Evolutionary conservation across 2,888 invertebrate species (phyloP), one percentile per base, ranked within the genome.

Genomic region (Hemithea aestivaria): DNA sequence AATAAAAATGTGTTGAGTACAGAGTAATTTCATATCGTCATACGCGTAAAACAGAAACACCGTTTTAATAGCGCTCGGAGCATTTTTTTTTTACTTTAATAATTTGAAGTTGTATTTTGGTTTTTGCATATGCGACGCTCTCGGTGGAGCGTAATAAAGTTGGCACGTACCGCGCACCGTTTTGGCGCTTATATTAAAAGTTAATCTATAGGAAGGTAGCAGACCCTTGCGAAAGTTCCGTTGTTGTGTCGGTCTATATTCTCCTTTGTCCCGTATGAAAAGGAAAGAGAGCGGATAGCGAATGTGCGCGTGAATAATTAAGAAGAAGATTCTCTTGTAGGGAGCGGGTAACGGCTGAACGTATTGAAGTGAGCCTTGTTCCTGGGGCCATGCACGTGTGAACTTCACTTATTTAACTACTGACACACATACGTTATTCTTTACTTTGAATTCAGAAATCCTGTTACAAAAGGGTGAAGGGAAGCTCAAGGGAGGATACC

Each of bases 221-320:
- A 59, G 69, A 75, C 74, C 74, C 76, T 76, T 76, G 76, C 78
- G 81, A 83, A 79, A 73, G 77, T 74, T 68, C 72, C 73, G 78
- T 81, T 83, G 84, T 84, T 79, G 66, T 69, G 70, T 56, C 74
- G 79, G 68, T 81, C 80, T 82, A 77, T 69, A 77, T 83, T 60
- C 74, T 66, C 82, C 66, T 76, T 85, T 85, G 84, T 84, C 67
- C 76, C 58, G 56, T 56, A 73, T 81, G 78, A 83, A 84, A 82
- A 76, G 81, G 83, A 77, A 66, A 60, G 67, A 70, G 72, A 62
- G 68, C 66, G 76, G 69, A 70, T 73, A 73, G 75, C 69, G 76
- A 76, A 66, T 74, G 74, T 76, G 70, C 69, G 70, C 59, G 75
- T 83, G 75, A 85, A 85, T 85, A 84, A 85, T 84, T 84, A 76